Evolutionary conservation across 2,113 vertebrate genomes (phyloP), one percentile per base, ranked within the genome.

Genomic region (Notechis scutatus): DNA sequence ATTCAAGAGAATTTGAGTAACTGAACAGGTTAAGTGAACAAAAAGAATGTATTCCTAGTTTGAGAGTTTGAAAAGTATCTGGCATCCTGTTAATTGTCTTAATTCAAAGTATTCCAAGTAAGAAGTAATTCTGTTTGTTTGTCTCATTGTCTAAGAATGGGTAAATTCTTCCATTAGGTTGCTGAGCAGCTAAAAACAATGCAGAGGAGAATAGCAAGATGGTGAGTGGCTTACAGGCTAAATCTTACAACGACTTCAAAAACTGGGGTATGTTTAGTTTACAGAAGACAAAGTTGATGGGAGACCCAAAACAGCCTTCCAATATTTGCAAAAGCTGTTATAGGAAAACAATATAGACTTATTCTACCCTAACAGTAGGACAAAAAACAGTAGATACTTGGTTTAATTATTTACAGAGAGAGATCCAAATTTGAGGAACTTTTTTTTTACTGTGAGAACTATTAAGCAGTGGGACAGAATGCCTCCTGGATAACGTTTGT

Each of bases 51-150:
- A 18, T 39, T 91, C 57, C 47, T 6, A n/a, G 15, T 69, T 18
- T 21, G 69, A 90, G 42, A 54, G 29, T 54, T 74, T 95, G 57
- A 90, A 23, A 34, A 88, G 1, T 42, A 89, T 87, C 86, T 64
- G 23, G 59, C 26, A 42, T 18, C 55, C 47, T 50, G 8, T 8
- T 18, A 93, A 4, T 85, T 42, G 29, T 0, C 54, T 24, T 3
- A 81, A 1, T 15, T 57, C 0, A 52, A 29, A 5, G n/a, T 14
- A 1, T 2, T 1, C 5, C 4, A 12, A 52, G 5, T 14, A 24
- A 2, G 61, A 90, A 91, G 52, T 64, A 57, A 92, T 90, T 59
- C 42, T 15, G 11, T 8, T 5, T 26, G 47, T 54, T 1, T 2
- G 29, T 92, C 14, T 85, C 23, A 5, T 87, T 94, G 6, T 86